phyloP scores from a whole-genome alignment of 1,140 invertebrate genomes.

The Listronotus bonariensis region DNA sequence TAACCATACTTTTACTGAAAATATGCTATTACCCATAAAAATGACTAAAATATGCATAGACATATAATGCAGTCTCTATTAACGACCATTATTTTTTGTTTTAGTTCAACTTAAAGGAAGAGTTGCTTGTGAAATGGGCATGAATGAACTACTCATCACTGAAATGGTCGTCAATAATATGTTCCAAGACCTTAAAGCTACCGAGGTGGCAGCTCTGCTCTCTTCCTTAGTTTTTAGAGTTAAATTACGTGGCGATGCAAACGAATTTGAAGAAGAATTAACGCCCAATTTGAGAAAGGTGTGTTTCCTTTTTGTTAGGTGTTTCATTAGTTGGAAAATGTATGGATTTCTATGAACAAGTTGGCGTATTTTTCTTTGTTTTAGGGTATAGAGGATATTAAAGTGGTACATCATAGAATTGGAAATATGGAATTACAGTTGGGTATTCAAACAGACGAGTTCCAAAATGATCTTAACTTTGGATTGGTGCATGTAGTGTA shows the following conservation, averaged over 20 bases:
- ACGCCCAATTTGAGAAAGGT: slow-evolving; percentile 41
- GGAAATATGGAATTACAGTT: slow-evolving; percentile 57
- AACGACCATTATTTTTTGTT: slow-evolving; percentile 51
- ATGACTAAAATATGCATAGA: no score
- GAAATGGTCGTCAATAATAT: slow-evolving; percentile 95
- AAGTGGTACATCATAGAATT: slow-evolving; percentile 56
- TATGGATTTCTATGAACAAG: no score
- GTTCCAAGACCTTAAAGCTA: slow-evolving; percentile 80
- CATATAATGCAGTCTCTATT: no score
- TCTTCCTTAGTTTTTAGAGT: slow-evolving; percentile 93
- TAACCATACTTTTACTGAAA: no score
- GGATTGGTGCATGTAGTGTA: slow-evolving; percentile 92
- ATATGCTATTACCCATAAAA: no score
- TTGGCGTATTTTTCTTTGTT: slow-evolving; percentile 38
- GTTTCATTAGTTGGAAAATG: background rate
- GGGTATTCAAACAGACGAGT: slow-evolving; percentile 60
- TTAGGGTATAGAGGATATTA: slow-evolving; percentile 64
- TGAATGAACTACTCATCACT: slow-evolving; percentile 91
- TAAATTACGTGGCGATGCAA: slow-evolving; percentile 59
- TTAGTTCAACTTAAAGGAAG: slow-evolving; percentile 84
- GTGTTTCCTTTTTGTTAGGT: slow-evolving; percentile 1
- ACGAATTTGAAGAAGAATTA: slow-evolving; percentile 36
- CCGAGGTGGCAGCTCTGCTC: slow-evolving; percentile 91
- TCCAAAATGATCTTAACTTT: slow-evolving; percentile 80
- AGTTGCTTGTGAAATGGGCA: slow-evolving; percentile 95